Evolutionary conservation across 2,113 vertebrate genomes (phyloP), one percentile per base, ranked within the genome.

Genomic region (Hippocampus abdominalis): DNA sequence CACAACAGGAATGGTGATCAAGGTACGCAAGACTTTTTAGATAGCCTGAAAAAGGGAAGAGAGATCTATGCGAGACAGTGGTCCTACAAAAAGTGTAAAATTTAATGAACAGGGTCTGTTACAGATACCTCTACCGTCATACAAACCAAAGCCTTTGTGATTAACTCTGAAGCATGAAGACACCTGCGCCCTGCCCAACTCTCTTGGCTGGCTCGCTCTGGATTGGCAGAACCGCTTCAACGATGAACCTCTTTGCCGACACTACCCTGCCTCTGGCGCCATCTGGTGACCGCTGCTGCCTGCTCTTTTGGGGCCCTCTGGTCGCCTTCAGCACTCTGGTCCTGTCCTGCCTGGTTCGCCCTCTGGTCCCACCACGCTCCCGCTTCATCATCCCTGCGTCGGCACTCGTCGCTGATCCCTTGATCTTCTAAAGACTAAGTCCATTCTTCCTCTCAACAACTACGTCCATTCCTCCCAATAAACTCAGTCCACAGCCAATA

Each of bases 1-100:
- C 73, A 89, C 76, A 84, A 89, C 77, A 70, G 88, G 88, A 84
- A 63, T 74, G 78, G 62, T 3, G 83, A 84, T 78, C 76, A 75
- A 60, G 75, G 80, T 72, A 91, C 81, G 86, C 81, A 86, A 88
- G 77, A 79, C 79, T 72, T 88, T 87, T 88, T 73, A 86, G 87
- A 80, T 89, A 84, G 84, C 89, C 92, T 93, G 92, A 71, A 90
- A 92, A 93, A 63, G 89, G 88, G 92, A 92, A 92, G 88, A 91
- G 83, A 93, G 39, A 90, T 12, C 88, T 90, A 88, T 87, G 90
- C 92, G 77, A 93, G 92, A 87, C 89, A 88, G 77, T 83, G 77
- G 81, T 88, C 89, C 86, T 75, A 71, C 16, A 88, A 64, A 25
- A 73, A 18, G 61, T n/a, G 62, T 63, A 7, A 8, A 73, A 67